Evolutionary conservation across 2,113 vertebrate species (phyloP), one percentile per base, ranked within the genome.

Genomic region (Poeciliopsis retropinna): DNA sequence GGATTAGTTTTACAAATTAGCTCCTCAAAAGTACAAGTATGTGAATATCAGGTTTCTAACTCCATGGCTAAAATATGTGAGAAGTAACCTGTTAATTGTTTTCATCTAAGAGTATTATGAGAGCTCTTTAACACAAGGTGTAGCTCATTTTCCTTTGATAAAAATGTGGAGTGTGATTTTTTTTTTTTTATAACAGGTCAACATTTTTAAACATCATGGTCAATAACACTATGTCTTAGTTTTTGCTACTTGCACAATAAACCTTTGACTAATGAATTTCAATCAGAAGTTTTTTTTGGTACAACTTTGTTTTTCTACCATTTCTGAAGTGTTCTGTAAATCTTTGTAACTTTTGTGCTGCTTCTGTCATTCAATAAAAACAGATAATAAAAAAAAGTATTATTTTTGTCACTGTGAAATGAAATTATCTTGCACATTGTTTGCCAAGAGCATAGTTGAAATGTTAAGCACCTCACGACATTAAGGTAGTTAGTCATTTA

Each of bases 331-430:
- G 73, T 90, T 90, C 80, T 79, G 80, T 86, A 70, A 74, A 87
- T 76, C 72, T 81, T 86, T 87, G 75, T 80, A 79, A 80, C 75
- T 60, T 84, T 82, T 89, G 85, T 88, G 82, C 79, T 85, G 76
- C 86, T 84, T 92, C 81, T 85, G 83, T 91, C 81, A 72, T 85
- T 87, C 80, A 93, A 85, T 91, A 91, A 90, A 89, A 54, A 64
- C 44, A 9, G 7, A 25, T n/a, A n/a, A 57, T 57, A 9, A n/a
- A 54, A 54, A 37, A 19, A 2, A 19, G 1, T 44, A 5, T 60
- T 62, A 31, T 15, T 31, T 9, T 31, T 63, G 29, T 32, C 51
- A 57, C 2, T 5, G 7, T 47, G 1, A n/a, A 29, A 5, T 28
- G 0, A 32, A 64, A 34, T 15, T 63, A 14, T 63, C 17, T 30